These are phyloP conservation scores for Meteorus sp. DNA, from an alignment of 1,140 invertebrate species.

Conservation along the genomic window DNA sequence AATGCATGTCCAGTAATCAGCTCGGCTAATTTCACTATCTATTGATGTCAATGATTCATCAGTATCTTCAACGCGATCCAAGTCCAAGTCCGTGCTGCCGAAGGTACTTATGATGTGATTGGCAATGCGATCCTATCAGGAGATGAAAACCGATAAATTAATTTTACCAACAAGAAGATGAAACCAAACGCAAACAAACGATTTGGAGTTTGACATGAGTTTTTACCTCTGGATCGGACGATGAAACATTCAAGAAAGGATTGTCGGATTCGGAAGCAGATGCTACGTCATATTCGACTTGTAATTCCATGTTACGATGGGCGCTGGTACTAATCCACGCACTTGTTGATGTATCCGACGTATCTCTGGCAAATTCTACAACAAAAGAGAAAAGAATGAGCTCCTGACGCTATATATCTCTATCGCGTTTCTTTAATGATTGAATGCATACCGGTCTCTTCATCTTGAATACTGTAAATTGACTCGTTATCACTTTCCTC, in stretches of 20 bases:
- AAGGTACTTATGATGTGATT: conserved; percentile 33
- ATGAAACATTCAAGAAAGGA: conserved; percentile 25
- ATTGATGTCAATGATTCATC: conserved; percentile 57
- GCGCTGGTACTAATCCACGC: conserved; percentile 28
- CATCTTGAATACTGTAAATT: conserved; percentile 29
- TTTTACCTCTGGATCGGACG: conserved; percentile 28
- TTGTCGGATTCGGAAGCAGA: conserved; percentile 29
- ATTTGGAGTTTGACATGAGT: conserved; percentile 4
- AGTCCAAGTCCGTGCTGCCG: conserved; percentile 36
- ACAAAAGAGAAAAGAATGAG: conserved; percentile 10
- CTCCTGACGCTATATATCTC: neutral
- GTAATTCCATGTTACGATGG: conserved; percentile 14
- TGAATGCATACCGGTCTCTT: conserved; percentile 28
- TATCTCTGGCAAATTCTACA: conserved; percentile 28
- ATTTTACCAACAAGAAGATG: conserved; percentile 15
- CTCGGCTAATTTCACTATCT: conserved; percentile 61
- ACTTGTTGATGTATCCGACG: conserved; percentile 29
- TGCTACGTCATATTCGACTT: conserved; percentile 28
- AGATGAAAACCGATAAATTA: conserved; percentile 7
- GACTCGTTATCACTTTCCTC: conserved; percentile 25
- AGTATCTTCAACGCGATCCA: conserved; percentile 56
- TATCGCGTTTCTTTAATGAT: neutral
- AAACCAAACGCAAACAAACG: neutral
- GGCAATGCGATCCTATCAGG: conserved; percentile 39
- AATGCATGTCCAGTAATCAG: conserved; percentile 66